Evolutionary conservation across 2,113 vertebrate genomes (phyloP).

Genomic region (Heliornis fulica): DNA sequence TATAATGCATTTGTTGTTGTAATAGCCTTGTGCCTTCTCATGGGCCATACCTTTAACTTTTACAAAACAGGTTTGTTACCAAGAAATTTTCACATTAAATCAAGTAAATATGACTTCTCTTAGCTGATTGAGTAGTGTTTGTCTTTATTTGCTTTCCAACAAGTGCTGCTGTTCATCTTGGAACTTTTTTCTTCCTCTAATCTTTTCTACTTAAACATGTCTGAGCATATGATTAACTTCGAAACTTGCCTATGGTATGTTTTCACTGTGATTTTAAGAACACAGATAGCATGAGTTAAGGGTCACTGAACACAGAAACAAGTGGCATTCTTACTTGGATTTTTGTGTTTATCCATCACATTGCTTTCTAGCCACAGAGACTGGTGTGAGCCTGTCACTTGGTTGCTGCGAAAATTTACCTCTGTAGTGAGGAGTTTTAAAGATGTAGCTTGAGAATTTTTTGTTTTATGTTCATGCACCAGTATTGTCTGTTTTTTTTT

Average conservation of each 20-base stretch:
- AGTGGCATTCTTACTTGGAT: not conserved
- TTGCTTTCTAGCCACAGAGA: not conserved
- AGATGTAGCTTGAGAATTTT: not conserved
- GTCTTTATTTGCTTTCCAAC: not conserved
- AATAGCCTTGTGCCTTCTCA: not conserved
- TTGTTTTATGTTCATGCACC: too few relatives aligned
- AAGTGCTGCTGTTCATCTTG: not conserved
- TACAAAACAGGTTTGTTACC: not conserved
- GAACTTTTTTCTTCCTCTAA: not conserved
- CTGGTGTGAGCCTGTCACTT: not conserved
- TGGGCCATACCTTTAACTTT: not conserved
- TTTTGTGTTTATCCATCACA: fast-evolving
- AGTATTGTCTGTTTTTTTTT: too few relatives aligned
- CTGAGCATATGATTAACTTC: not conserved
- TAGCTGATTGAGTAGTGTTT: not conserved
- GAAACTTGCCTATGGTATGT: not conserved
- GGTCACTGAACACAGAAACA: not conserved
- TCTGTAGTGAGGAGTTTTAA: not conserved
- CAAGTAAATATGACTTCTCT: not conserved
- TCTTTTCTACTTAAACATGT: not conserved
- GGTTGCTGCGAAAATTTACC: not conserved
- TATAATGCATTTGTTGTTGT: not conserved
- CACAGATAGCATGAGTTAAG: not conserved
- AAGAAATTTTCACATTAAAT: not conserved
- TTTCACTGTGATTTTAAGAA: not conserved